A percentile compares a stretch with the other conserved stretches of the same genome.
Evolutionary conservation across 2,113 vertebrate species (phyloP).

Genomic region (Bagarius yarrelli): DNA sequence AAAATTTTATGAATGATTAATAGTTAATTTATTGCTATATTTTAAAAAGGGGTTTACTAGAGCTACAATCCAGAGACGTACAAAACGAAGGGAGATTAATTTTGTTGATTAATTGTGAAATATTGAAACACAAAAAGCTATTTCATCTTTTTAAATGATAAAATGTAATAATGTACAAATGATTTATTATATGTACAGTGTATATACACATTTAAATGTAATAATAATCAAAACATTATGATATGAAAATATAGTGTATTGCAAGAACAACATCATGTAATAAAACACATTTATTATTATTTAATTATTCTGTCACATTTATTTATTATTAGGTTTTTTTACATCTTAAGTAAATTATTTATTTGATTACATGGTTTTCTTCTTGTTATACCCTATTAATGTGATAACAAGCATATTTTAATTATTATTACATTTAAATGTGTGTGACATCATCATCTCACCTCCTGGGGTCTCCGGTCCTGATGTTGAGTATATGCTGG

Average conservation of each 20-base stretch:
- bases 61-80: background rate
- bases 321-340: too few relatives aligned
- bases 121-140: background rate
- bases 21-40: background rate
- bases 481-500: background rate
- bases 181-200: too few relatives aligned
- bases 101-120: background rate
- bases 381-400: background rate
- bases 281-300: too few relatives aligned
- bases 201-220: too few relatives aligned
- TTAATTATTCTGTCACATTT: too few relatives aligned
- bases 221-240: too few relatives aligned
- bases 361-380: too few relatives aligned
- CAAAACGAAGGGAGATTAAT: background rate
- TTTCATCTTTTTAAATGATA: background rate
- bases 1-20: background rate
- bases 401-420: too few relatives aligned
- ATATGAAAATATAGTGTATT: background rate
- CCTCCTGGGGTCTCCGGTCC: conserved; percentile 27
- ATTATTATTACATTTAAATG: too few relatives aligned
- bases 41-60: background rate
- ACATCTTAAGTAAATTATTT: too few relatives aligned
- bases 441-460: conserved; percentile 1
- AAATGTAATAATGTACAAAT: background rate
- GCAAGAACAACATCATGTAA: background rate